Evolutionary conservation across 2,888 invertebrate species (phyloP).

Genomic region (Troides helena): DNA sequence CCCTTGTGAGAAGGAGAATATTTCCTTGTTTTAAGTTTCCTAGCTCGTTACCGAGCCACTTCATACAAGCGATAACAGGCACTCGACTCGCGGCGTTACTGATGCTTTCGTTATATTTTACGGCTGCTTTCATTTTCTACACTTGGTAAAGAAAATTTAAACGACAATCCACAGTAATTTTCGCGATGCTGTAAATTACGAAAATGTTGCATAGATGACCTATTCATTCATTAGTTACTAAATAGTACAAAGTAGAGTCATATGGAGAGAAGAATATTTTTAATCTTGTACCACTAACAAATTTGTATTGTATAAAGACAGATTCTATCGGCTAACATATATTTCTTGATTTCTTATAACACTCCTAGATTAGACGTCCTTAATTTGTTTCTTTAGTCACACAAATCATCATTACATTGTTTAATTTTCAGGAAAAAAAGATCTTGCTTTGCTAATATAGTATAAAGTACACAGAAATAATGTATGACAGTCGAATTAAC

Average conservation of each 20-base stretch:
- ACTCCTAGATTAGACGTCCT: too few relatives aligned
- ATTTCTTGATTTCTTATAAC: too few relatives aligned
- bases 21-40: slow-evolving; percentile 26
- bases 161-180: slow-evolving; percentile 9
- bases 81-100: slow-evolving; percentile 20
- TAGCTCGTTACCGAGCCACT: slow-evolving; percentile 26
- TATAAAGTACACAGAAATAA: too few relatives aligned
- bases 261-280: too few relatives aligned
- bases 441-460: too few relatives aligned
- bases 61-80: slow-evolving; percentile 29
- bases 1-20: slow-evolving; percentile 23
- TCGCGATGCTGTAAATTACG: not conserved
- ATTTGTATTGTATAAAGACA: too few relatives aligned
- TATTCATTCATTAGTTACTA: not conserved
- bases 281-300: too few relatives aligned
- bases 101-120: slow-evolving; percentile 31
- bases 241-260: not conserved
- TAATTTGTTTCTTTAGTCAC: too few relatives aligned
- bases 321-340: too few relatives aligned
- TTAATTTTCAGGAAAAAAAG: too few relatives aligned
- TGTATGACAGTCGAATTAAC: too few relatives aligned
- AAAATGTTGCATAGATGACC: not conserved
- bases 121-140: slow-evolving; percentile 25
- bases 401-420: too few relatives aligned
- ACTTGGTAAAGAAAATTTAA: slow-evolving; percentile 20